Evolutionary conservation across 2,888 invertebrate genomes (phyloP), one percentile per base, ranked within the genome.

Genomic region (Crioceris asparagi): DNA sequence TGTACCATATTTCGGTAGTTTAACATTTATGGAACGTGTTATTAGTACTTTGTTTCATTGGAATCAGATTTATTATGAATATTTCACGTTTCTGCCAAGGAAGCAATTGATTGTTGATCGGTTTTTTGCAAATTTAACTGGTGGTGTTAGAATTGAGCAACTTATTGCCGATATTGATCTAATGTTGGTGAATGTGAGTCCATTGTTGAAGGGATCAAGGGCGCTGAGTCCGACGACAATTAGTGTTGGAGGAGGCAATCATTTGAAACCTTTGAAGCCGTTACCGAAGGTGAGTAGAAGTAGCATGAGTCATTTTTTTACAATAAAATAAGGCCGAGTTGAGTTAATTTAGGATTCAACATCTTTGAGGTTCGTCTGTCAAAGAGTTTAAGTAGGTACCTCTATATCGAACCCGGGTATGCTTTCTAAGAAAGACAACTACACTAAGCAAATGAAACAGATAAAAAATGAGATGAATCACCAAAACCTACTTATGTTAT

Each of bases 21-120:
- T 69, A 35, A 66, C 56, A 16, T 52, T 62, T 25, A 65, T 65
- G 15, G 57, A 64, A 39, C 40, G 55, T 11, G 15, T 54, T 4
- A 35, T 40, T 15, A 52, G 49, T 34, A 35, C 38, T 3, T 27
- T 42, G 3, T 49, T 41, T 29, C 4, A 29, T 17, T 34, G 32
- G 37, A 19, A 36, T 6, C 23, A 30, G 2, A 29, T 29, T 11
- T 39, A 21, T 17, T 37, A 31, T 14, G 29, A 40, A 23, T 36
- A 39, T 23, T 42, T 39, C n/a, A 42, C 27, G 8, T 32, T 40
- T 33, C 17, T 33, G 8, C 42, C 39, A n/a, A 30, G 19, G 5
- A 42, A 40, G 14, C 36, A 42, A 12, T 21, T 36, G 29, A 31
- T 37, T 3, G 25, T 42, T 5, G 34, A 42, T 6, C 26, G 17